Percentiles rank a stretch among this genome's conserved stretches.
phyloP scores from a whole-genome alignment of 2,888 invertebrate genomes.

The Pollenia angustigena region DNA sequence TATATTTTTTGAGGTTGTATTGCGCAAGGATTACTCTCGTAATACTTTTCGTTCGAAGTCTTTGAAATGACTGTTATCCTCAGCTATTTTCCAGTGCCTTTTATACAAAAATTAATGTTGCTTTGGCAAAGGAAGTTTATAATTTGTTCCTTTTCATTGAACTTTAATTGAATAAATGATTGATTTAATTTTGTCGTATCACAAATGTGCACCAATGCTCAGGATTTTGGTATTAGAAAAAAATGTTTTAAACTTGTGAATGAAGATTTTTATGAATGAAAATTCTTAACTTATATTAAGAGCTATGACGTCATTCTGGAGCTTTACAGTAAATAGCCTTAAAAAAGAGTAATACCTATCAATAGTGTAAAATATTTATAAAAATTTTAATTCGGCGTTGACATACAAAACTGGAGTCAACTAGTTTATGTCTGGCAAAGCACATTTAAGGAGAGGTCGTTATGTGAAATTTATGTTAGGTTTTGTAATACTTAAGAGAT shows the following conservation, averaged over 20 bases:
- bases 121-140: slow-evolving; percentile 11
- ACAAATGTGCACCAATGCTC: slow-evolving; percentile 75
- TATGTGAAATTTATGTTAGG: too few relatives aligned
- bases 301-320: slow-evolving; percentile 55
- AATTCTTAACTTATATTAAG: neutral
- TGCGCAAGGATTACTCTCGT: slow-evolving; percentile 3
- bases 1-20: neutral
- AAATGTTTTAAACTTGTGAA: neutral
- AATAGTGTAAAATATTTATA: too few relatives aligned
- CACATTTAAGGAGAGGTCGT: too few relatives aligned
- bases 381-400: too few relatives aligned
- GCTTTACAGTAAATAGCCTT: neutral
- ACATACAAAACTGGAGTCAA: too few relatives aligned
- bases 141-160: slow-evolving; percentile 70
- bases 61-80: slow-evolving; percentile 71
- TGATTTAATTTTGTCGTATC: slow-evolving; percentile 76
- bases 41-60: slow-evolving; percentile 59
- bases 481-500: too few relatives aligned
- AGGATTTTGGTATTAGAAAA: slow-evolving; percentile 6
- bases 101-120: slow-evolving; percentile 67
- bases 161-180: slow-evolving; percentile 73
- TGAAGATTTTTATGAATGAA: slow-evolving; percentile 63
- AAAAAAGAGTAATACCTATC: neutral
- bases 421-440: too few relatives aligned
- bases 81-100: slow-evolving; percentile 54